These are phyloP conservation scores for Spinus olivaceus DNA, from an alignment of 2,797 vertebrate genomes.

Conservation along the genomic window DNA sequence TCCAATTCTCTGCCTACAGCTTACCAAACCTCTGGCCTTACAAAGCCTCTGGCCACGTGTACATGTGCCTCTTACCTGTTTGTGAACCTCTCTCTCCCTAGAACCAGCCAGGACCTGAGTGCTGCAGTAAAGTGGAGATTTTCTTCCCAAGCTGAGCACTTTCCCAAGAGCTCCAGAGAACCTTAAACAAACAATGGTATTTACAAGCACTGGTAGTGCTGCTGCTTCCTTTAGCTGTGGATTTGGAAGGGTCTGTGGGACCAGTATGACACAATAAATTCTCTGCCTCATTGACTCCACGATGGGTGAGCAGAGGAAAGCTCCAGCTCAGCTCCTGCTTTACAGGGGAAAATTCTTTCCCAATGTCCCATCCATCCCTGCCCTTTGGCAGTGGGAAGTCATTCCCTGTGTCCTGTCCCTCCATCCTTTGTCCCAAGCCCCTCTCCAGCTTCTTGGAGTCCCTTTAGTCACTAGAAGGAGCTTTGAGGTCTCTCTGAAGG, in stretches of 20 bases:
- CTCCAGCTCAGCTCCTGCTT: background rate
- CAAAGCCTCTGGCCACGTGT: accelerated
- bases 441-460: background rate
- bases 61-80: background rate
- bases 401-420: background rate
- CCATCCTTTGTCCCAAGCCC: background rate
- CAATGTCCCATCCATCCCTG: accelerated
- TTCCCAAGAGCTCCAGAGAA: background rate
- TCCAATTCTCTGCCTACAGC: background rate
- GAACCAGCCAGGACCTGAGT: background rate
- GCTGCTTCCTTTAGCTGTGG: background rate
- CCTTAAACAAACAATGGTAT: background rate
- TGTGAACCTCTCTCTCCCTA: background rate
- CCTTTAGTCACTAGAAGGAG: background rate
- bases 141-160: background rate
- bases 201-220: background rate
- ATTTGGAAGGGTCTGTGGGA: background rate
- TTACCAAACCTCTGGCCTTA: background rate
- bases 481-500: background rate
- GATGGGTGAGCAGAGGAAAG: background rate
- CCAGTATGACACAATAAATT: background rate
- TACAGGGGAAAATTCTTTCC: background rate
- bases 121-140: background rate
- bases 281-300: background rate
- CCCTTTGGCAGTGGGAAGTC: background rate